Percentiles rank a stretch among this genome's conserved stretches.
phyloP scores from a whole-genome alignment of 2,888 invertebrate species.

The Nipponacmea schrenckii region DNA sequence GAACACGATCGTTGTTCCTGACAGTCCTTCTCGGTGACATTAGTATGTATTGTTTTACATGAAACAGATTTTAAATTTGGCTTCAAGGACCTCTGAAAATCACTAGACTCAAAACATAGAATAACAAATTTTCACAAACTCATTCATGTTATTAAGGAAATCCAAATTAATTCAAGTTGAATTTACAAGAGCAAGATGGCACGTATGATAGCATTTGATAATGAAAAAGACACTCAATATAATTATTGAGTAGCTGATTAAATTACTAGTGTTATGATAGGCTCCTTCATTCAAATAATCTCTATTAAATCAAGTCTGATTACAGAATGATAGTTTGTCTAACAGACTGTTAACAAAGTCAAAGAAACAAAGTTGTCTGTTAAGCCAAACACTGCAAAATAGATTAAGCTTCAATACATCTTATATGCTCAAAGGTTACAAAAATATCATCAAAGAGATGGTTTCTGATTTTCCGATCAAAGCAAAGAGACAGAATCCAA shows the following conservation, averaged over 20 bases:
- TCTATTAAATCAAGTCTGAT: constrained; percentile 18
- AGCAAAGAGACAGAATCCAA: no score
- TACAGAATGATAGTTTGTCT: constrained; percentile 13
- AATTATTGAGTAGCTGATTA: constrained; percentile 19
- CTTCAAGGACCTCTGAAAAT: background rate
- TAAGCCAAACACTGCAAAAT: background rate
- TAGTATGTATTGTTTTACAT: constrained; percentile 13
- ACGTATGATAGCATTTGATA: constrained; percentile 15
- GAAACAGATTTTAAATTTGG: background rate
- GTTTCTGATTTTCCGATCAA: no score
- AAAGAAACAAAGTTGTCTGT: background rate
- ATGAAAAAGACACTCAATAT: constrained; percentile 8
- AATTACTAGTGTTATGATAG: constrained; percentile 30
- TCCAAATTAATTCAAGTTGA: constrained; percentile 22
- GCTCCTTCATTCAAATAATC: constrained; percentile 25
- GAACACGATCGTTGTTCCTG: background rate
- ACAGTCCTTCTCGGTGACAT: background rate
- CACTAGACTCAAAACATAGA: constrained; percentile 14
- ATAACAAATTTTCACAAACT: constrained; percentile 19
- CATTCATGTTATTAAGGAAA: constrained; percentile 24
- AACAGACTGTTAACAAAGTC: constrained; percentile 2
- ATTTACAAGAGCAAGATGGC: constrained; percentile 21
- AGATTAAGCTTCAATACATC: background rate
- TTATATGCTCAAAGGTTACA: background rate
- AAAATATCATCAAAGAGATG: no score